Evolutionary conservation across 1,140 invertebrate species (phyloP), one percentile per base, ranked within the genome.

Genomic region (Dendroctonus ponderosae): DNA sequence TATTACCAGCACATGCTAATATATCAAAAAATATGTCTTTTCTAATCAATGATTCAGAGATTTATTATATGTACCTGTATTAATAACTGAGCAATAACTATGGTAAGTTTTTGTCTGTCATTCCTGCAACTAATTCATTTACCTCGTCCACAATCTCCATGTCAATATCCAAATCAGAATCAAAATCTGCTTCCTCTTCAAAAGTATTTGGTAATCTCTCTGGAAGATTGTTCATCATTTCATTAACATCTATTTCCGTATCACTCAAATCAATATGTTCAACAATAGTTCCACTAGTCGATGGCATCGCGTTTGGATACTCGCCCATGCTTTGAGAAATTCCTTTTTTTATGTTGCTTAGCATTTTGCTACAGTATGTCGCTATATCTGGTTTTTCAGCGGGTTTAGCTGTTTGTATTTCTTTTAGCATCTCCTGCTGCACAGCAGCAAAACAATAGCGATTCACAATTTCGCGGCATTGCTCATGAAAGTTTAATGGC

Each of bases 401-500:
- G 52, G 39, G 8, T 39, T 54, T 11, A 40, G 44, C 40, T 46
- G 11, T 4, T 26, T 69, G 62, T 8, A 65, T 58, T 63, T 73
- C 66, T 39, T 53, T 58, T 12, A 72, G 38, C 72, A 82, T 75
- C 49, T 80, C 77, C 69, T 82, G 82, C 11, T 84, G 80, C 8
- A 87, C 72, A n/a, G 83, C 78, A 40, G 82, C 79, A 0, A 82
- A 81, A 7, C 89, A 82, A 70, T 84, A 83, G 63, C 81, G 82
- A 66, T 85, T 88, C 6, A 89, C 84, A 52, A 90, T 87, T 77
- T 88, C 85, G 59, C 89, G 78, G 60, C 87, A 86, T 44, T 86
- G 81, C 42, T 88, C 84, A 62, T 86, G 85, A 39, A 90, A 87
- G 49, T 84, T 86, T 8, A 80, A 76, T 0, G 89, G 87, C 52